Percentiles rank a stretch among this genome's conserved stretches.
phyloP scores from a whole-genome alignment of 2,888 invertebrate genomes.

The Nomada goodeniana region DNA sequence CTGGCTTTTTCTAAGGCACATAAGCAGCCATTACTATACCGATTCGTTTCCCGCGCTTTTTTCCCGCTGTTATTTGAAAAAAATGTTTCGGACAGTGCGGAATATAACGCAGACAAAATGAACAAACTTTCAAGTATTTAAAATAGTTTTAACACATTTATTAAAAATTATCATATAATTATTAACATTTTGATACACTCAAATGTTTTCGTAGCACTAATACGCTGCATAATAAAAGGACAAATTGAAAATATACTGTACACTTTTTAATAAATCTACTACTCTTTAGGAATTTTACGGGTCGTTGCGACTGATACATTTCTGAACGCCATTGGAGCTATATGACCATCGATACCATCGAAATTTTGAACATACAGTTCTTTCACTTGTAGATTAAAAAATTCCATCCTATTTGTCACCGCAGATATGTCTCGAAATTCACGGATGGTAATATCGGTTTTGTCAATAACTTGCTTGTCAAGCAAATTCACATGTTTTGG shows the following conservation, averaged over 20 bases:
- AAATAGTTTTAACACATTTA: neutral
- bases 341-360: constrained; percentile 44
- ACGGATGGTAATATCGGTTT: constrained; percentile 68
- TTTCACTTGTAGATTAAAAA: constrained; percentile 52
- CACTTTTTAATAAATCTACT: neutral
- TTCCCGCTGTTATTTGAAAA: constrained; percentile 35
- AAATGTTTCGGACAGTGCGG: neutral
- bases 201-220: neutral
- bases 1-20: neutral
- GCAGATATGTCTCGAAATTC: constrained; percentile 72
- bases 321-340: constrained; percentile 31
- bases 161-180: constrained; percentile 9
- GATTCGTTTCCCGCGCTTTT: constrained; percentile 47
- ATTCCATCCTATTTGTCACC: constrained; percentile 72
- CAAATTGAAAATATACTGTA: neutral
- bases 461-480: constrained; percentile 69
- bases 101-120: neutral
- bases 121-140: neutral
- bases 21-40: constrained; percentile 25
- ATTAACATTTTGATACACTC: neutral
- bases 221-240: neutral
- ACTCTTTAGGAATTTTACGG: constrained; percentile 12
- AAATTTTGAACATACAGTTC: constrained; percentile 66
- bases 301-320: neutral
- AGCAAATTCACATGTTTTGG: constrained; percentile 68